These are phyloP conservation scores for Palythoa heliodiscus DNA, from an alignment of 92 coral and sea anemone genomes.

Conservation along the genomic window DNA sequence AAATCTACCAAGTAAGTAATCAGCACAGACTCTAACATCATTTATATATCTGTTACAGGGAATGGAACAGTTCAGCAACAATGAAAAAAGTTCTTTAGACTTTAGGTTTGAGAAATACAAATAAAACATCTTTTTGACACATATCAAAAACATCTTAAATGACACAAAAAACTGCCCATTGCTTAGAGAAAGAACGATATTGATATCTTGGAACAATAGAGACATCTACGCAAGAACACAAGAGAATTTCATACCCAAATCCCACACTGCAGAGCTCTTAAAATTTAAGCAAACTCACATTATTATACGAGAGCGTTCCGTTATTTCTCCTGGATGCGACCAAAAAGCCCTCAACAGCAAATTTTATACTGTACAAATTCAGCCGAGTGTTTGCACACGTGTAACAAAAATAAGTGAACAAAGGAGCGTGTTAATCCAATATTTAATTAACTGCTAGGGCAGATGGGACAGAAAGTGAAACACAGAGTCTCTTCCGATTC, in stretches of 20 bases:
- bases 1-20: too few species aligned
- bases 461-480: slow-evolving; percentile 16
- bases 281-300: not conserved
- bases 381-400: not conserved
- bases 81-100: too few species aligned
- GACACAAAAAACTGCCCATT: too few species aligned
- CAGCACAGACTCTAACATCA: too few species aligned
- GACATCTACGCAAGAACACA: not conserved
- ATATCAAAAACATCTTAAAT: too few species aligned
- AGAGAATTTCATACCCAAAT: not conserved
- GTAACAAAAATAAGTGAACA: slow-evolving; percentile 1
- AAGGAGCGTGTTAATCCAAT: slow-evolving; percentile 10
- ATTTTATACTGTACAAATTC: too few species aligned
- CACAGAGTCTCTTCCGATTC: slow-evolving; percentile 18
- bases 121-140: too few species aligned
- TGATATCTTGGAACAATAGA: not conserved
- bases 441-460: not conserved
- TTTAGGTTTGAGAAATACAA: too few species aligned
- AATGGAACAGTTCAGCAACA: too few species aligned
- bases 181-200: too few species aligned
- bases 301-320: not conserved
- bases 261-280: not conserved
- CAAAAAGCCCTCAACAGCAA: not conserved
- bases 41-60: too few species aligned
- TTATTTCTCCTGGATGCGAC: not conserved